Conservation (phyloP, 37 sponge, comb jelly and placozoan species). For the Oscarella lobularis region DNA sequence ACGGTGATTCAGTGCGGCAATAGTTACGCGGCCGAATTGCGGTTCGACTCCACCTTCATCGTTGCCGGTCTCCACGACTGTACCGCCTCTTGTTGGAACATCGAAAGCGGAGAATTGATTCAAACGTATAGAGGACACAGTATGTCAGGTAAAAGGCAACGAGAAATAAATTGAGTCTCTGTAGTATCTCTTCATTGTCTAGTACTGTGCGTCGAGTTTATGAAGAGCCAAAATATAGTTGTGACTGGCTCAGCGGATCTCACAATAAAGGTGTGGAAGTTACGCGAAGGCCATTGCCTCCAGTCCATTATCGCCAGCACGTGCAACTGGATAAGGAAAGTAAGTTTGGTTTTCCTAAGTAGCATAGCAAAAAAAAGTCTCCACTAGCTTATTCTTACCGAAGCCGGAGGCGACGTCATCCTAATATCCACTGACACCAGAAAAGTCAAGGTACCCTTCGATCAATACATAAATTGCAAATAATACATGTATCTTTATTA, state of each 20-base stretch:
- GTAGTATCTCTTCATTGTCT: not conserved
- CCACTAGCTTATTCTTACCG: no score
- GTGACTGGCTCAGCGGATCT: not conserved
- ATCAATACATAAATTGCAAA: no score
- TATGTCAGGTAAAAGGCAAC: not conserved
- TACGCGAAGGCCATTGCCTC: not conserved
- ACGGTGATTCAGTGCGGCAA: not conserved
- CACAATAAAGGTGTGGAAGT: not conserved
- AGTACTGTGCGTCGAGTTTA: not conserved
- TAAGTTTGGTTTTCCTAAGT: no score
- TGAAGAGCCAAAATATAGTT: not conserved
- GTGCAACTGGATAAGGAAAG: no score
- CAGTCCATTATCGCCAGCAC: no score
- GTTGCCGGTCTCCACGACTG: not conserved
- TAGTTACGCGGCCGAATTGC: not conserved
- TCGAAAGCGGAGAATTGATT: not conserved
- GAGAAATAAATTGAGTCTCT: not conserved
- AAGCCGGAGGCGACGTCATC: no score
- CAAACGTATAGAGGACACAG: not conserved
- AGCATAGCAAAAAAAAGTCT: no score
- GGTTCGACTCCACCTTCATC: not conserved
- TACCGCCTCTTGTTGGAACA: not conserved
- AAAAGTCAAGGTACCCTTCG: no score
- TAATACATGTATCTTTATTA: no score
- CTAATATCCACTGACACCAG: no score